Base-by-base conservation (phyloP, 2,888 invertebrate genomes). In the Plusia festucae region DNA sequence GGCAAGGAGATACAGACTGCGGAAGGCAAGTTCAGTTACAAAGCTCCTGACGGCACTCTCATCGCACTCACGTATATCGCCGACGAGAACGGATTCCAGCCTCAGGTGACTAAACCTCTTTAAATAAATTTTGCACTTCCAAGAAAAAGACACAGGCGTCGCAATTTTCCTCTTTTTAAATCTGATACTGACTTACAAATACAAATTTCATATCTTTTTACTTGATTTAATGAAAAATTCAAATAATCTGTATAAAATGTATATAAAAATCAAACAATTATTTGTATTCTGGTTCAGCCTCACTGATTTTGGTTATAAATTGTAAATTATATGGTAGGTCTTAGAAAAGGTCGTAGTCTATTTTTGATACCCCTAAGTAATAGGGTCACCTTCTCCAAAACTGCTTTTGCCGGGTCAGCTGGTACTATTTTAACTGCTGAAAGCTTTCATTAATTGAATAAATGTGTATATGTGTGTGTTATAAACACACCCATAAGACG, bases 61-160 rank as follows among this genome's bases (percentile, higher is more conserved):
- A 96, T 97, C 72, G 86, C 95, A 0, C 92, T 97, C 15, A 93
- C 95, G 11, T 97, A 97, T 83, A 95, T 96, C 40, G 97, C 97
- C n/a, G 96, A 97, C 77, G 97, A 97, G 81, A 96, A 97, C 73
- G 97, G 97, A 52, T 97, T 96, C 88, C 96, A 96, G 81, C 96
- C 97, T 11, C 95, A 95, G 91, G 95, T 95, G 76, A 76, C 57
- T 65, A 4, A 57, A 66, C 18, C 9, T 22, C 52, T 57, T 52
- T 64, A 73, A 62, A 67, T 32, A 49, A 69, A 76, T 69, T 0
- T 57, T 9, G 15, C 20, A 15, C 32, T 76, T 67, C 67, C 44
- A 32, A 60, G 70, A 70, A 73, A 53, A 52, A 66, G 46, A 4
- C 1, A 40, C 13, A 22, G 46, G n/a, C 15, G 27, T 9, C 49